These are phyloP conservation scores for Peromyscus eremicus DNA, from an alignment of 2,797 vertebrate genomes.

Conservation along the genomic window DNA sequence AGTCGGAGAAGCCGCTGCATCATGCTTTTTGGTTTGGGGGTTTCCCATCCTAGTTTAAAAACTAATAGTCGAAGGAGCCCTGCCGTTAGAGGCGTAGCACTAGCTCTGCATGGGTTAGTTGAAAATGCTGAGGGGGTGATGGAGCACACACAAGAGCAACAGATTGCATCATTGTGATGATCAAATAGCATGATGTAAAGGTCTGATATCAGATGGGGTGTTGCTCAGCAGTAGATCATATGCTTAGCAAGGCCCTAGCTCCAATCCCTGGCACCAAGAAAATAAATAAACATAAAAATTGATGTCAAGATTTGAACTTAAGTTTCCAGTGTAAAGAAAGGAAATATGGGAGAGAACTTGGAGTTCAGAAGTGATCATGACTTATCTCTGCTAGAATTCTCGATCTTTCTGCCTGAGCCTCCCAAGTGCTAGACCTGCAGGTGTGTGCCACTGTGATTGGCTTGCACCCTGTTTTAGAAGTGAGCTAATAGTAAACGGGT, in stretches of 20 bases:
- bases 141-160: neutral
- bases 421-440: neutral
- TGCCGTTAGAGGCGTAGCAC: neutral
- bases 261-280: neutral
- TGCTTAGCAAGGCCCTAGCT: neutral
- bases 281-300: neutral
- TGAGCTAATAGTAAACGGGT: neutral
- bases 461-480: neutral
- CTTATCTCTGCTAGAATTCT: neutral
- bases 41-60: neutral
- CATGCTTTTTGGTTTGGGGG: neutral
- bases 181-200: neutral
- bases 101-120: neutral
- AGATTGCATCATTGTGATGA: neutral
- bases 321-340: neutral
- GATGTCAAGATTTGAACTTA: neutral
- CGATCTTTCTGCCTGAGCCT: neutral
- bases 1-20: neutral
- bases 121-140: neutral
- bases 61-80: neutral
- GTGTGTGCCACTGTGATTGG: neutral
- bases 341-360: neutral
- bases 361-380: neutral
- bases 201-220: neutral
- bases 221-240: neutral